Base-by-base conservation (phyloP, 2,113 vertebrate genomes). In the Thamnaconus septentrionalis region DNA sequence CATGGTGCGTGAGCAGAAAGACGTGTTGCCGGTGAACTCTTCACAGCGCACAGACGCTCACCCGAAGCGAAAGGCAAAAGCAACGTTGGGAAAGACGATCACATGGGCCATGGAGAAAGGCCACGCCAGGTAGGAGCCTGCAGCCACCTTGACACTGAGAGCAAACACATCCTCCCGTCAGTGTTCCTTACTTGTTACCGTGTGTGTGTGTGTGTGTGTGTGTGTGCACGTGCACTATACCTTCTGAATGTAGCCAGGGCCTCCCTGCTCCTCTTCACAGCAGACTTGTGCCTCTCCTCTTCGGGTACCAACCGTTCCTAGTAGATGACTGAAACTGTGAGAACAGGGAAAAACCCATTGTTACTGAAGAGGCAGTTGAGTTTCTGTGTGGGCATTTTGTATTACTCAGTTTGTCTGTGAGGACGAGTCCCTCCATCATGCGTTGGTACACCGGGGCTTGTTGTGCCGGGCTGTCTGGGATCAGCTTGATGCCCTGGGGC, bases 371-470 rank as follows among this genome's bases (percentile, higher is more conserved):
- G 45, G 56, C 2, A 9, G 47, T 58, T 6, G 18, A 12, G 47
- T 41, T 43, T 4, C 8, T 8, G 6, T 53, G 3, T 52, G 49
- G 18, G 31, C 42, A 42, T 56, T 58, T 51, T 18, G 8, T 42
- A 56, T 75, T 78, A 92, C 90, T 74, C 50, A 89, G 60, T 64
- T 84, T 88, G 54, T 90, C 67, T 44, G 77, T 82, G 69, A 91
- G 65, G 18, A 53, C 40, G 7, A 81, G 46, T 3, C 64, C 64
- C 81, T 92, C 90, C 67, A 89, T 86, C 75, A 81, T 78, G n/a
- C 76, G 85, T 49, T 91, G 89, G 61, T 78, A 87, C 71, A 77
- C 80, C 10, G 80, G 53, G 0, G 88, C 86, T 69, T 86, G 82
- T 31, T 89, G 80, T 7, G 63, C 54, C 5, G 76, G 49, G 31